phyloP scores from a whole-genome alignment of 2,797 vertebrate genomes.

The Anomalospiza imberbis region DNA sequence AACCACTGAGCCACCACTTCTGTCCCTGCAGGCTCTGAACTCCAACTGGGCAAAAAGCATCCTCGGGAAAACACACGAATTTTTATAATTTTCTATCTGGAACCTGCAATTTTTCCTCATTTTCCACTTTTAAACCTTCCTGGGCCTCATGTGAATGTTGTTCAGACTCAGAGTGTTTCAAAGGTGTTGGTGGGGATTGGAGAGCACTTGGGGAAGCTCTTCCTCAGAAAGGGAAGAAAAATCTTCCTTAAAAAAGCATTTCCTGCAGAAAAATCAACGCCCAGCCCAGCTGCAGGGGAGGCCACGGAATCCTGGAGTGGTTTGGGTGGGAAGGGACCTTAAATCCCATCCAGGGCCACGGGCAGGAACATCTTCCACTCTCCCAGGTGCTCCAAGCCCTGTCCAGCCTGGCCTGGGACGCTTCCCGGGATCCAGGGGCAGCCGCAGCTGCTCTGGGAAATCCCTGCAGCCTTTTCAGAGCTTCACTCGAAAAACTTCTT shows the following conservation, averaged over 20 bases:
- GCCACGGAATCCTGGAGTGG: background rate
- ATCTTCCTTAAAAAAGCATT: background rate
- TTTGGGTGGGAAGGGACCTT: background rate
- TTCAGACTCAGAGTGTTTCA: fast-evolving
- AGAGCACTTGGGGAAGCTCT: background rate
- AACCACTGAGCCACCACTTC: background rate
- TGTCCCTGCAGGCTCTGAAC: background rate
- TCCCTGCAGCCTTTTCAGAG: background rate
- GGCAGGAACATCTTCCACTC: background rate
- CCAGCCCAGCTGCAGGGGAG: background rate
- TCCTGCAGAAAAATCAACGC: background rate
- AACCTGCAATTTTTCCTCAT: fast-evolving
- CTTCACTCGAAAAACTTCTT: background rate
- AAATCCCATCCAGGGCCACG: fast-evolving
- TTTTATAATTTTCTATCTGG: background rate
- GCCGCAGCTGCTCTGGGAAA: background rate
- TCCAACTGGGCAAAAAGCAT: background rate
- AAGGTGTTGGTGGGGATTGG: background rate
- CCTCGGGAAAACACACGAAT: fast-evolving
- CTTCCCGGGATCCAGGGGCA: too few species aligned
- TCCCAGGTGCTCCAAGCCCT: background rate
- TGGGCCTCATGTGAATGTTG: fast-evolving
- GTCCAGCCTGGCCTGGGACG: background rate
- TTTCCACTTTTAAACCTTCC: background rate
- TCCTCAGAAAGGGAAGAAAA: background rate